Conservation (phyloP, 2,888 invertebrate genomes). For the Saturnia japonica region DNA sequence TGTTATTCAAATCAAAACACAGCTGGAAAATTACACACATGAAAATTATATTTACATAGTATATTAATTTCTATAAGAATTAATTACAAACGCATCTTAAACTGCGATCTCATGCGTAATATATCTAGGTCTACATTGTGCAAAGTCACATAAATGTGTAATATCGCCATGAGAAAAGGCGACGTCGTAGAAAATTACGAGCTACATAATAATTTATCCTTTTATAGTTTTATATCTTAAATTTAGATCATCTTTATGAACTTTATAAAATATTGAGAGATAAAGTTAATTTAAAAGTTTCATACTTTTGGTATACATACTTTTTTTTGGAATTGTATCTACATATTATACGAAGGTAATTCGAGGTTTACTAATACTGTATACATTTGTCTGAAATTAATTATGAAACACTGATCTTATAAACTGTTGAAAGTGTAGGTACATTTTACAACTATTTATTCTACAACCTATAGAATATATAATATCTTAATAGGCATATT, state of each 20-base stretch:
- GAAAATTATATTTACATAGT: background rate
- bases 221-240: background rate
- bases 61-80: background rate
- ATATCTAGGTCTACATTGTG: background rate
- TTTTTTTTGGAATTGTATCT: background rate
- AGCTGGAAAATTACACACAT: background rate
- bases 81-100: background rate
- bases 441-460: background rate
- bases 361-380: background rate
- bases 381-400: background rate
- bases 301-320: background rate
- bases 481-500: background rate
- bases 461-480: background rate
- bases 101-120: background rate
- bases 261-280: background rate
- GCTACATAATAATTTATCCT: background rate
- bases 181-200: background rate
- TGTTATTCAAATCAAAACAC: background rate
- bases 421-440: background rate
- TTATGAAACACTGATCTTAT: background rate
- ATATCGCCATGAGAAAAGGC: background rate
- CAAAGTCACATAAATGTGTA: background rate
- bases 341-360: background rate
- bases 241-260: background rate
- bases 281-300: background rate